Evolutionary conservation across 2,888 invertebrate species (phyloP).

Genomic region (Thera britannica): DNA sequence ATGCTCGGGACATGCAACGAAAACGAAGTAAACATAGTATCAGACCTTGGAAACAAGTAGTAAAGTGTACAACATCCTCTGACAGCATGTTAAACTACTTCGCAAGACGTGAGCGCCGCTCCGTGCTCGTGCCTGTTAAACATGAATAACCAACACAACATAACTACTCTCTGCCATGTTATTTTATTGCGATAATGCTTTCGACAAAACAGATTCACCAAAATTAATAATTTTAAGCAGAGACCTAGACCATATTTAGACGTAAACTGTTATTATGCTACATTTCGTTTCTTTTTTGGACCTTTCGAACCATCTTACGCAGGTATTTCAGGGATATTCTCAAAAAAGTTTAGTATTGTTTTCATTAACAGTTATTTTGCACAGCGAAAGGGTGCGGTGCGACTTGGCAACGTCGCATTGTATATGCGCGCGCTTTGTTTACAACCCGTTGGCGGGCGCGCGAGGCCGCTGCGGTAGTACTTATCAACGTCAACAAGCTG

Average conservation of each 20-base stretch:
- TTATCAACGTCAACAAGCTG: conserved; percentile 42
- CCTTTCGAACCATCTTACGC: not conserved
- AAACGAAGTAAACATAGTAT: conserved; percentile 36
- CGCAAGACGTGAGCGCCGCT: conserved; percentile 41
- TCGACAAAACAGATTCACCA: not conserved
- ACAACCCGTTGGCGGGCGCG: conserved; percentile 55
- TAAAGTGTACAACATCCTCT: conserved; percentile 40
- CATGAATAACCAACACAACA: conserved; percentile 23
- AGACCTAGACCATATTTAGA: not conserved
- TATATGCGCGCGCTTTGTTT: conserved; percentile 73
- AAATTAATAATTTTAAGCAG: not conserved
- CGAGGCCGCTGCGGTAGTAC: conserved; percentile 61
- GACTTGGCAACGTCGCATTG: conserved; percentile 68
- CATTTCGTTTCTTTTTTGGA: no score
- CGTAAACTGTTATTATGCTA: not conserved
- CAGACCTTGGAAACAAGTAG: conserved; percentile 41
- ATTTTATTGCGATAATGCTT: conserved; percentile 10
- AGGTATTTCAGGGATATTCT: conserved; percentile 8
- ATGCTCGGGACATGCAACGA: conserved; percentile 27
- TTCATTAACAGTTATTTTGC: conserved; percentile 14
- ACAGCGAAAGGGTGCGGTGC: conserved; percentile 46
- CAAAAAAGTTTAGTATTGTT: not conserved
- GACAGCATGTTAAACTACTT: conserved; percentile 40
- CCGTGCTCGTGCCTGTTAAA: conserved; percentile 44
- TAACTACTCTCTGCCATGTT: conserved; percentile 12